Base-by-base conservation (phyloP, 2,113 vertebrate species). In the Tinamus guttatus region DNA sequence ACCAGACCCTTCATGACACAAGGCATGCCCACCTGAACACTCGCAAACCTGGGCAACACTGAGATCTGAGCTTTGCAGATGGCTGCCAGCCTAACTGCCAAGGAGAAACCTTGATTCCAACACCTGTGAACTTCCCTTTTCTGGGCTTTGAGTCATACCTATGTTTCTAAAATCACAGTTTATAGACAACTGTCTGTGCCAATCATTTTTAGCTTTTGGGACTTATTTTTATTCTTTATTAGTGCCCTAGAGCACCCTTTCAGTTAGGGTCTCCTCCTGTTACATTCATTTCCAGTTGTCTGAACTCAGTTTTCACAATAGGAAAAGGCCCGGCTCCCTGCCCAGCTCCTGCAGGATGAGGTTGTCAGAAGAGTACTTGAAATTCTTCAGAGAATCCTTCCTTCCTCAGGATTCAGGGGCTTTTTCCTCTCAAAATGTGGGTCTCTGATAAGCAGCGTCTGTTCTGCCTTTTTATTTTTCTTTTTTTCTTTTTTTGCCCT, bases 351-450 rank as follows among this genome's bases (percentile, higher is more conserved):
- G 41, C 60, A 69, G 79, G 78, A 77, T 32, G 63, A 16, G 13
- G 3, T 67, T 95, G 63, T 95, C 91, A 95, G 47, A 58, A 52
- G 14, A 32, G 15, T 36, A 19, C 38, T 78, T 87, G 56, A 91
- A 68, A 8, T 28, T 85, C 56, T 81, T 75, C 79, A 94, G 68
- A 95, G 64, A 82, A 91, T 85, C 59, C 54, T 95, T 96, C 89
- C 92, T 93, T 95, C 51, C 82, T 90, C 85, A 58, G 71, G 85
- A 85, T 89, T 77, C 64, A n/a, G 41, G 58, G 64, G 56, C 8
- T 80, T 91, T 28, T 89, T 91, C 82, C 41, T 85, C 54, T 87
- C 41, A 90, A 74, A 96, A 71, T 67, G n/a, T 45, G 54, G 34
- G 32, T 63, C 9, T 77, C 81, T 82, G 89, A 95, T 88, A 95